A percentile compares a stretch with the other conserved stretches of the same genome.
These are phyloP conservation scores for Vulpes vulpes DNA, from an alignment of 2,113 vertebrate genomes.

Conservation along the genomic window DNA sequence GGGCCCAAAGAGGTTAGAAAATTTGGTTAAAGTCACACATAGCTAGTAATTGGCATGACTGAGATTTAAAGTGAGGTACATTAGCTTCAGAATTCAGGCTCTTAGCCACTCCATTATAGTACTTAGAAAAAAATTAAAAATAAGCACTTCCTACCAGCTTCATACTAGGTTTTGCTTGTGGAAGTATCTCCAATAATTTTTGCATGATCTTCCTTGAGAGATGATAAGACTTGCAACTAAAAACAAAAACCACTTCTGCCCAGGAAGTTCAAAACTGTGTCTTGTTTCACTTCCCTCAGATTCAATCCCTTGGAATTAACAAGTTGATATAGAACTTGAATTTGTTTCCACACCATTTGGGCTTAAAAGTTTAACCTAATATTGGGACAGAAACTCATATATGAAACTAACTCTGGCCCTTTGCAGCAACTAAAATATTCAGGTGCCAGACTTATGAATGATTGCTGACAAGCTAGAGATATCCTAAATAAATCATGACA, in stretches of 20 bases:
- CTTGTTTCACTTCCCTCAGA: background rate
- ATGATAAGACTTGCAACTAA: background rate
- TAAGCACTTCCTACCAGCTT: background rate
- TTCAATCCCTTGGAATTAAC: slow-evolving; percentile 13
- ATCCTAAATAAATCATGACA: background rate
- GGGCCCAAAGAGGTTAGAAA: background rate
- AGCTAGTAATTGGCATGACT: background rate
- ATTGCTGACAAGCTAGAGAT: background rate
- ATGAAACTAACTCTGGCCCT: background rate
- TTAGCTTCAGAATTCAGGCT: background rate
- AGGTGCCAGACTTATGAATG: background rate
- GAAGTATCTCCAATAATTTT: slow-evolving; percentile 8
- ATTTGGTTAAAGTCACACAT: background rate
- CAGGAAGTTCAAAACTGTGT: background rate
- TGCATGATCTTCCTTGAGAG: background rate
- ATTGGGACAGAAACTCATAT: background rate
- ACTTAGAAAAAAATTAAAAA: background rate
- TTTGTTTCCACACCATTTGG: background rate
- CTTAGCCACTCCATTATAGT: background rate
- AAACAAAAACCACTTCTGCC: background rate
- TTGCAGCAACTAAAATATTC: background rate
- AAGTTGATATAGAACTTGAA: background rate
- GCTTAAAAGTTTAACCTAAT: background rate
- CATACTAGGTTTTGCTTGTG: background rate
- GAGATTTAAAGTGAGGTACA: background rate